Evolutionary conservation across 2,113 vertebrate species (phyloP).

Genomic region (Sturnus vulgaris): DNA sequence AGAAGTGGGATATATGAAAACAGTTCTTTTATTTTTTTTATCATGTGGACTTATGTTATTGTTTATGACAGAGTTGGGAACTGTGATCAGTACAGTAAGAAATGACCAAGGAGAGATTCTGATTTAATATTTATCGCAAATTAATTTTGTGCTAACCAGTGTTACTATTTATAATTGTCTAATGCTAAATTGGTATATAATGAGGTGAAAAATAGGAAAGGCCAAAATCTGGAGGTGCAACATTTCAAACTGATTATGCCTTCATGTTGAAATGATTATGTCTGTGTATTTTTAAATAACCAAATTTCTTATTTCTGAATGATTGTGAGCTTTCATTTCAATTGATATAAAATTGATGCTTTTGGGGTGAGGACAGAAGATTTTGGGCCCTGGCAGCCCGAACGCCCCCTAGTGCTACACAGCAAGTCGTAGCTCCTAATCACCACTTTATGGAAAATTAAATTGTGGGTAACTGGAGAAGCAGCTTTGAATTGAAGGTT

Average conservation of each 20-base stretch:
- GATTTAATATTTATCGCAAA: neutral
- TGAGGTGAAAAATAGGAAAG: conserved; percentile 16
- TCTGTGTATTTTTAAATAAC: conserved; percentile 12
- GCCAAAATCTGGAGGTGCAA: conserved; percentile 30
- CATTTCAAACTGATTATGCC: conserved; percentile 25
- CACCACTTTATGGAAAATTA: neutral
- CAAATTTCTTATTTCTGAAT: conserved; percentile 50
- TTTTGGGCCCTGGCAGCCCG: conserved; percentile 7
- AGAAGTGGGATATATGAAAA: neutral
- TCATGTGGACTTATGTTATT: neutral
- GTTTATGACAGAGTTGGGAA: neutral
- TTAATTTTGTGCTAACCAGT: neutral
- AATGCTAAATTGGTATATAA: conserved; percentile 37
- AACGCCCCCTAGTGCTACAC: conserved; percentile 67
- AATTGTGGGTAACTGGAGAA: neutral
- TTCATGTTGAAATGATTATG: conserved; percentile 46
- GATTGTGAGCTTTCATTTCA: neutral
- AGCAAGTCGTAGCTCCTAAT: neutral
- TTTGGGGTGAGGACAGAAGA: neutral
- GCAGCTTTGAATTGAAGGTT: conserved; percentile 1
- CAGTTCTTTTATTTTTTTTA: neutral
- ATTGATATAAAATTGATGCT: neutral
- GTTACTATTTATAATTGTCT: neutral
- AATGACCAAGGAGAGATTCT: neutral
- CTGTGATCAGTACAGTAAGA: neutral